These are phyloP conservation scores for Akabosia matsudoensis DNA, from an alignment of 1,140 invertebrate species.

Conservation along the genomic window DNA sequence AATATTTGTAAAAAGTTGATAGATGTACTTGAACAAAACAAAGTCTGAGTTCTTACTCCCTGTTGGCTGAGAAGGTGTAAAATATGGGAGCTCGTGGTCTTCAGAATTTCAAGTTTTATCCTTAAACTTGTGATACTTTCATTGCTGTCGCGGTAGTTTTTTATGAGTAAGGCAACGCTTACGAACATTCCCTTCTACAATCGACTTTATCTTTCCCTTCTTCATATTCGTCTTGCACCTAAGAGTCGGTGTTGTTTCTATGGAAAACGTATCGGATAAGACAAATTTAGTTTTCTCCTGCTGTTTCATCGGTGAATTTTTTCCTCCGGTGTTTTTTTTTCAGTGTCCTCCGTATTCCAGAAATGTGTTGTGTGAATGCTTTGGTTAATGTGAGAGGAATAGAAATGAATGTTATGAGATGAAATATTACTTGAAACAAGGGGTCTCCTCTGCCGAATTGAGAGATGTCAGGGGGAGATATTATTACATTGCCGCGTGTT, in stretches of 20 bases:
- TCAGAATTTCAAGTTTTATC: conserved; percentile 10
- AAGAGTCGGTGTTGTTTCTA: too few species aligned
- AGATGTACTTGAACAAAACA: too few species aligned
- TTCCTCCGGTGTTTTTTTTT: neutral
- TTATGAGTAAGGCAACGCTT: too few species aligned
- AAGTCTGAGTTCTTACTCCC: neutral
- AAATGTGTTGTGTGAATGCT: neutral
- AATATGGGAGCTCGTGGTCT: conserved; percentile 19
- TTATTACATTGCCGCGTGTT: neutral
- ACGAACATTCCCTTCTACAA: too few species aligned
- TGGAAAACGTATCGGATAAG: conserved; percentile 1
- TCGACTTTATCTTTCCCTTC: too few species aligned
- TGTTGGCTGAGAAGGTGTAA: conserved; percentile 14
- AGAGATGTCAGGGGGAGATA: conserved; percentile 18
- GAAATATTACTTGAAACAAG: conserved; percentile 11
- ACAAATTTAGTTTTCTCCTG: conserved; percentile 25
- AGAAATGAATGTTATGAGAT: conserved; percentile 24
- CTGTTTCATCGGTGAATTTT: conserved; percentile 19
- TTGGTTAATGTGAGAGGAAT: conserved; percentile 18
- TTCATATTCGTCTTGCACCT: too few species aligned
- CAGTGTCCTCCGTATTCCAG: too few species aligned
- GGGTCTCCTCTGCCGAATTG: neutral
- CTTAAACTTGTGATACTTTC: conserved; percentile 9
- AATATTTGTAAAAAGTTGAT: too few species aligned
- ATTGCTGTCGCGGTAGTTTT: too few species aligned